Evolutionary conservation across 2,113 vertebrate genomes (phyloP), one percentile per base, ranked within the genome.

Genomic region (Rhinolophus ferrumequinum): DNA sequence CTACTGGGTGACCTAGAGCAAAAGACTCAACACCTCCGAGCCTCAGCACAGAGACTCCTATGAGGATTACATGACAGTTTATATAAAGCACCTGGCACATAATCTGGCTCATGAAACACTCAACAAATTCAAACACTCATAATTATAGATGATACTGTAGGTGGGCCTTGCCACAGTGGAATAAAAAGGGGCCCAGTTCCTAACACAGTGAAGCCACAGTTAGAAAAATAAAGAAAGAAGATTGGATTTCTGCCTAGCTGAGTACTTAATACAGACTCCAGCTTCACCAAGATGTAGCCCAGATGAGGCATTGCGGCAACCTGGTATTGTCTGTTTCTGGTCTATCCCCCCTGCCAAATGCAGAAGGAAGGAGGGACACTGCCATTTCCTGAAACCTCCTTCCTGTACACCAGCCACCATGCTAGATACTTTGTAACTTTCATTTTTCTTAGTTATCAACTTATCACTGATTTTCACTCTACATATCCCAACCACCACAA

Each of bases 201-300:
- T 47, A 77, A 82, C 5, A 72, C 44, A 41, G 66, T 26, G 30
- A 89, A 92, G 47, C 9, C 75, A 75, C 38, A 16, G 64, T 6
- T 73, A 14, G 54, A 73, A 19, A 89, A 96, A 85, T 22, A n/a
- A 85, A 77, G 38, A 66, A 50, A 88, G 2, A n/a, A 28, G 44
- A 47, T 67, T 50, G 56, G 52, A 70, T 66, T 72, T 64, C 60
- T 41, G 19, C 15, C 13, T 11, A 13, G 41, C 2, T 11, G n/a
- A 77, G 13, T 11, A 3, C 15, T 85, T 38, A 38, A 8, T 24
- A 73, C 4, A 41, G n/a, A 73, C n/a, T n/a, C 41, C 22, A 50
- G 8, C 18, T 85, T 2, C 6, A 44, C 56, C 19, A 11, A 70
- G 4, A 56, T 0, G 0, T 26, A 26, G 38, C 11, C 13, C 5